phyloP scores from a whole-genome alignment of 2,113 vertebrate species.

The Electrona antarctica region DNA sequence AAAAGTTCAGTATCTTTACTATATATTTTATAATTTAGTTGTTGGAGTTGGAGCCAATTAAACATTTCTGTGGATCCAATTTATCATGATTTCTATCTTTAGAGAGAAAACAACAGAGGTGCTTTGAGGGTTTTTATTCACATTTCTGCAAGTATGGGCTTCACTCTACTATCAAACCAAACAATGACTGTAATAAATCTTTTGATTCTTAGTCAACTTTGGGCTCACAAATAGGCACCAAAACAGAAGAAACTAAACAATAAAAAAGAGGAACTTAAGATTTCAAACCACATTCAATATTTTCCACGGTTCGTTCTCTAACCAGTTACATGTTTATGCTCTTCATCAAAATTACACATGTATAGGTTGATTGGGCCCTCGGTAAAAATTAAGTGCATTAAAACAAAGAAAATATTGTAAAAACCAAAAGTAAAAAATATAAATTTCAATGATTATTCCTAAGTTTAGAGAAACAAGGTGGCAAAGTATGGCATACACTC shows the following conservation, averaged over 20 bases:
- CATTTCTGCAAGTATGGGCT: constrained; percentile 55
- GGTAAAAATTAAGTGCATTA: constrained; percentile 49
- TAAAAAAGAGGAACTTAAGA: constrained; percentile 53
- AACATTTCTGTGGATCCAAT: too few relatives aligned
- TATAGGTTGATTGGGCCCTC: constrained; percentile 65
- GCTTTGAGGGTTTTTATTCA: constrained; percentile 69
- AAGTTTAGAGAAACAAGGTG: constrained; percentile 19
- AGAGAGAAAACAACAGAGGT: constrained; percentile 14
- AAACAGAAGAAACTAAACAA: constrained; percentile 63
- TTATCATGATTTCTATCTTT: too few relatives aligned
- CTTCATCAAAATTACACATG: constrained; percentile 65
- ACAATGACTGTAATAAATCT: constrained; percentile 42
- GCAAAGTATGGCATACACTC: too few relatives aligned
- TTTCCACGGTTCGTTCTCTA: constrained; percentile 39
- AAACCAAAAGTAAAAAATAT: constrained; percentile 34
- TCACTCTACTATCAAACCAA: constrained; percentile 55
- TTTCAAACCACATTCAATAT: constrained; percentile 60
- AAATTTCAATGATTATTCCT: constrained; percentile 43
- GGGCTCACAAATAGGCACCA: constrained; percentile 34
- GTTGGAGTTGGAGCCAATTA: too few relatives aligned
- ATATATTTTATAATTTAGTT: too few relatives aligned
- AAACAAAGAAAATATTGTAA: constrained; percentile 54
- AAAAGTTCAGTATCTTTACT: too few relatives aligned
- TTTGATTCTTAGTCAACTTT: constrained; percentile 29
- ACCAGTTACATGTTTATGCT: constrained; percentile 33